These are phyloP conservation scores for Vanessa cardui DNA, from an alignment of 2,888 invertebrate species.

Conservation along the genomic window DNA sequence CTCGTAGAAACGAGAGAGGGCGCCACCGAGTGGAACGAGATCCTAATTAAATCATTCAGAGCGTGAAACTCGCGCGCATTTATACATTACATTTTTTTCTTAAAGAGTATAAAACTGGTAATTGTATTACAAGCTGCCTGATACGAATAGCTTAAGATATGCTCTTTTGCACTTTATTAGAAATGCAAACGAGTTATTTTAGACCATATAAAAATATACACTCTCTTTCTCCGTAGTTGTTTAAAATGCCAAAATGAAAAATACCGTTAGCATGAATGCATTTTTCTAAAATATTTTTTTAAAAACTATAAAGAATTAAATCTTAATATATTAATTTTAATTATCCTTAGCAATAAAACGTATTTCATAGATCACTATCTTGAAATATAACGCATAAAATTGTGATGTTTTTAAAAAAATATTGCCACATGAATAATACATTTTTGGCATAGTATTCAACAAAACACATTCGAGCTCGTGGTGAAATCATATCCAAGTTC, in stretches of 20 bases:
- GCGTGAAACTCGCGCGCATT: conserved; percentile 67
- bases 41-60: conserved; percentile 80
- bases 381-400: too few relatives aligned
- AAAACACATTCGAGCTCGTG: too few relatives aligned
- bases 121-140: conserved; percentile 38
- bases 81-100: conserved; percentile 42
- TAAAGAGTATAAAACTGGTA: conserved; percentile 48
- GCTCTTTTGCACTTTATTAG: conserved; percentile 9
- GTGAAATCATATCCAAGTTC: too few relatives aligned
- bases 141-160: conserved; percentile 18
- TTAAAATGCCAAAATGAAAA: not conserved
- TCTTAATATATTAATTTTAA: too few relatives aligned
- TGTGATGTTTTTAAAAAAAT: too few relatives aligned
- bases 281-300: not conserved
- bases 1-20: conserved; percentile 70
- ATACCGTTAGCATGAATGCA: too few relatives aligned
- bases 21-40: conserved; percentile 68
- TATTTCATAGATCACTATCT: too few relatives aligned
- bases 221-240: not conserved
- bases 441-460: too few relatives aligned
- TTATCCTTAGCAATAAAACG: too few relatives aligned
- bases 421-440: too few relatives aligned
- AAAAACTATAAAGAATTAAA: too few relatives aligned
- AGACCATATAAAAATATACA: not conserved
- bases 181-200: conserved; percentile 10